Base-by-base conservation (phyloP, 2,888 invertebrate genomes). In the Watsonalla cultraria region DNA sequence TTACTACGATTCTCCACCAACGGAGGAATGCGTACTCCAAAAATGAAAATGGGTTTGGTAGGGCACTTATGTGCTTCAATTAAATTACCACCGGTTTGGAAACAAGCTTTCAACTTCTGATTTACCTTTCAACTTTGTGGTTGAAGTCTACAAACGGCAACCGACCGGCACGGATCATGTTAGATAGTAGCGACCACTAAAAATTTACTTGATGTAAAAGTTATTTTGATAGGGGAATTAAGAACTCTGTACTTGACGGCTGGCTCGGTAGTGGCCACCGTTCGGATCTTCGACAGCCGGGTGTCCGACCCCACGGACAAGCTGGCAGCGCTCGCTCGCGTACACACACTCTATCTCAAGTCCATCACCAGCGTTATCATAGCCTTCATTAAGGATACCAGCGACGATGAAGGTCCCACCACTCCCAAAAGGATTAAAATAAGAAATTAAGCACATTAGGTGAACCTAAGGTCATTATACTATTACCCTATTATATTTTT, bases 231-330 rank as follows among this genome's bases (percentile, higher is more conserved):
- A 47, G 45, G 47, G 7, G 46, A 54, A 6, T 46, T 76, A 13
- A 64, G 73, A n/a, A 74, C 74, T 11, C 42, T 81, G 46, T 80
- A 81, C 55, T 47, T 85, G 37, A 69, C 69, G n/a, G 84, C 80
- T 6, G 83, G 75, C 33, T 68, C 73, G 0, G 78, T 83, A 51
- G 57, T 62, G 0, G 78, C 79, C 4, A 53, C 68, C 5, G 58
- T 61, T 11, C 57, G 54, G 6, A 58, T 61, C 51, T 24, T 70
- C 39, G 45, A 37, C 35, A 51, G 53, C 45, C 5, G 13, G 11
- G 49, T 54, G 4, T 48, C 57, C 0, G 66, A 71, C 33, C 54
- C 65, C 0, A 45, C 58, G 11, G 52, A 54, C 0, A 56, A 53
- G 0, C 66, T 84, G 5, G 72, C 79, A 0, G 15, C 15, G 0